Evolutionary conservation across 2,113 vertebrate species (phyloP).

Genomic region (Dipodomys stephensi): DNA sequence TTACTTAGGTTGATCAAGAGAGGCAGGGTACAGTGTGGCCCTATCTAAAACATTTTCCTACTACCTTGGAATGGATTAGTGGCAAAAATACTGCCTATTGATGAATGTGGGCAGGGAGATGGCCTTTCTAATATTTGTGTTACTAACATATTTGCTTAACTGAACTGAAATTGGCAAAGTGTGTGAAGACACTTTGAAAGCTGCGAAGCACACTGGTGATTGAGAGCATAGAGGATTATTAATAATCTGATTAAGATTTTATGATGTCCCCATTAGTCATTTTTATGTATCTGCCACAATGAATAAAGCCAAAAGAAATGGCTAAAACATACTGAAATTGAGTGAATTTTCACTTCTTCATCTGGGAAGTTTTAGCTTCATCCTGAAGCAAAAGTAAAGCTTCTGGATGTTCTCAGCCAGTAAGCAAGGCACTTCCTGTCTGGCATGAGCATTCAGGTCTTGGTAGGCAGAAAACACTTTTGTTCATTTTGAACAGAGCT

Average conservation of each 20-base stretch:
- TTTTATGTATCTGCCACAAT: constrained; percentile 69
- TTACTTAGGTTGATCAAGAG: not conserved
- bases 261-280: constrained; percentile 71
- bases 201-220: not conserved
- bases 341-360: constrained; percentile 14
- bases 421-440: not conserved
- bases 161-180: constrained; percentile 67
- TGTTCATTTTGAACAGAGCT: not conserved
- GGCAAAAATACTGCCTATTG: not conserved
- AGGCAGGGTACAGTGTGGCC: rapidly evolving
- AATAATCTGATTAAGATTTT: constrained; percentile 70
- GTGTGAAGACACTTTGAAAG: constrained; percentile 52
- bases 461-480: rapidly evolving
- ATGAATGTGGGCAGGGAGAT: not conserved
- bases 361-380: not conserved
- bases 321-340: constrained; percentile 27
- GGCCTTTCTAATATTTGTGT: not conserved
- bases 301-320: constrained; percentile 65
- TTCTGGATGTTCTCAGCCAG: not conserved
- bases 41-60: constrained; percentile 15
- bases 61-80: not conserved
- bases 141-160: constrained; percentile 65
- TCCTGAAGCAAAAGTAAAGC: not conserved
- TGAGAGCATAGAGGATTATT: constrained; percentile 48
- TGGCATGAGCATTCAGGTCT: not conserved